Evolutionary conservation across 2,888 invertebrate genomes (phyloP).

Genomic region (Anoncus sp.): DNA sequence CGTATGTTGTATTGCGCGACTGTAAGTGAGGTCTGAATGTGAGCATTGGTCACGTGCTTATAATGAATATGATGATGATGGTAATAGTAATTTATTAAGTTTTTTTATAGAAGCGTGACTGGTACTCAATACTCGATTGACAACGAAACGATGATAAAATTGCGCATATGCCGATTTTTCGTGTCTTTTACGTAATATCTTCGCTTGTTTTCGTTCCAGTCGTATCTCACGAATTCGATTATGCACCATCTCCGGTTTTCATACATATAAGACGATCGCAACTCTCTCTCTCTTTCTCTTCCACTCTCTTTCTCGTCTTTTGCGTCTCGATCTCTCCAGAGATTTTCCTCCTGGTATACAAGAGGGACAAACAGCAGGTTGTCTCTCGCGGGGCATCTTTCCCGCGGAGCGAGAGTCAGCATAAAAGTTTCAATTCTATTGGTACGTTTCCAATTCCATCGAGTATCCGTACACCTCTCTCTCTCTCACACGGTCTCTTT

Average conservation of each 20-base stretch:
- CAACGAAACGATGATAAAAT: conserved; percentile 16
- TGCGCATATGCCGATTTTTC: conserved; percentile 7
- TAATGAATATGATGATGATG: too few species aligned
- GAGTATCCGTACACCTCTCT: conserved; percentile 17
- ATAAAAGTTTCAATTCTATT: conserved; percentile 59
- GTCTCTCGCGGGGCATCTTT: conserved; percentile 45
- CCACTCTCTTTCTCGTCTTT: conserved; percentile 18
- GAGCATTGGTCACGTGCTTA: neutral
- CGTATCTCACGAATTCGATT: conserved; percentile 48
- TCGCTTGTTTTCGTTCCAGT: conserved; percentile 53
- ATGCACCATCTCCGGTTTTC: conserved; percentile 18
- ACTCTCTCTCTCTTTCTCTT: conserved; percentile 8
- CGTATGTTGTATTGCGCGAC: neutral
- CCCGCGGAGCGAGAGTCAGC: conserved; percentile 53
- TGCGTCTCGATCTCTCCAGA: conserved; percentile 27
- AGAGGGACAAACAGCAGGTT: conserved; percentile 60
- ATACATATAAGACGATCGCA: conserved; percentile 26
- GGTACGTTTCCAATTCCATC: conserved; percentile 63
- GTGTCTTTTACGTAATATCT: conserved; percentile 40
- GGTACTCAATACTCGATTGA: too few species aligned
- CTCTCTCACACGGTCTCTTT: too few species aligned
- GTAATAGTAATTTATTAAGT: too few species aligned
- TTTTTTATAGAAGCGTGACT: too few species aligned
- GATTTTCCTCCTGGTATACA: conserved; percentile 29
- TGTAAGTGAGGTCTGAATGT: neutral